These are phyloP conservation scores for Meteorus sp. DNA, from an alignment of 1,140 invertebrate species.

Conservation along the genomic window DNA sequence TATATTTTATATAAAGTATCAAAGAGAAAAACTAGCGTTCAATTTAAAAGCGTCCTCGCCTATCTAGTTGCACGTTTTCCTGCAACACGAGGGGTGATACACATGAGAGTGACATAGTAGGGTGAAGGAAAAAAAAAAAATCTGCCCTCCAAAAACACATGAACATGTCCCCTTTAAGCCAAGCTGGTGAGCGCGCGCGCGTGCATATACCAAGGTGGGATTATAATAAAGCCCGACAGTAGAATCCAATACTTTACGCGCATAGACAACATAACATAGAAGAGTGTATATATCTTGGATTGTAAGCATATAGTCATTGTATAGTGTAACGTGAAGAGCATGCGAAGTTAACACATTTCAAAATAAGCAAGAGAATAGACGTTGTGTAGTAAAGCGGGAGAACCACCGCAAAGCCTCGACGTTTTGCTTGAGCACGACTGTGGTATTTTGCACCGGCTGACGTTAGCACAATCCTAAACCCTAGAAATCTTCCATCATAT, in stretches of 20 bases:
- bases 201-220: conserved; percentile 8
- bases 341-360: conserved; percentile 7
- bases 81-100: background rate
- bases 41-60: conserved; percentile 10
- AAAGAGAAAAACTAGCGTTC: background rate
- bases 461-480: conserved; percentile 24
- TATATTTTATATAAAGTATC: conserved; percentile 9
- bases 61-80: no score
- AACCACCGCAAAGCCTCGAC: conserved; percentile 7
- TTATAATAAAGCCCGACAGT: conserved; percentile 28
- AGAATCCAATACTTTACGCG: conserved; percentile 21
- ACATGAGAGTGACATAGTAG: background rate
- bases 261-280: background rate
- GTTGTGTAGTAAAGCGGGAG: no score
- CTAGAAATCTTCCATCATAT: conserved; percentile 8
- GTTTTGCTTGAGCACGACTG: conserved; percentile 8
- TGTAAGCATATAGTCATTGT: background rate
- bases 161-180: conserved; percentile 28
- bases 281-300: background rate
- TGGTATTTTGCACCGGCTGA: conserved; percentile 24
- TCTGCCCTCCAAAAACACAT: background rate
- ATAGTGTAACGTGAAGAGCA: background rate
- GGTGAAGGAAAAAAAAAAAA: conserved; percentile 1
- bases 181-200: no score
- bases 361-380: conserved; percentile 16